Conservation (phyloP, 2,113 vertebrate genomes). For the Heliornis fulica region DNA sequence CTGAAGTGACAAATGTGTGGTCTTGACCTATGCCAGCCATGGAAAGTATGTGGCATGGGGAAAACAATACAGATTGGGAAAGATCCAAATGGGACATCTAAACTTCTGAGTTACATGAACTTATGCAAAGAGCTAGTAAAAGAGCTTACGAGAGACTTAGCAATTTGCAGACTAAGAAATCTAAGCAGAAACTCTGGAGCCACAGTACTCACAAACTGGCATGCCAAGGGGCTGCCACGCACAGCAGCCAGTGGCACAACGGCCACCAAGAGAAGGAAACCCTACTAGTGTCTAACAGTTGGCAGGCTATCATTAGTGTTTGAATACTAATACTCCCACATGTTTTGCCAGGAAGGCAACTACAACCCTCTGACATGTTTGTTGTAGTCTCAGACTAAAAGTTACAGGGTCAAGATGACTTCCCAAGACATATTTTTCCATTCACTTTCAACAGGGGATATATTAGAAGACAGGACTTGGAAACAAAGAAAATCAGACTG, state of each 20-base stretch:
- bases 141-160: not conserved
- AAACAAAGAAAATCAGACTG: not conserved
- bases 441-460: not conserved
- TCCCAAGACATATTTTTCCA: not conserved
- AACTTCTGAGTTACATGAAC: not conserved
- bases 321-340: not conserved
- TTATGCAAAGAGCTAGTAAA: rapidly evolving
- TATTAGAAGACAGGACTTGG: not conserved
- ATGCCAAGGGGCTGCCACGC: not conserved
- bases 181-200: not conserved
- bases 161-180: not conserved
- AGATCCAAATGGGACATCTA: not conserved
- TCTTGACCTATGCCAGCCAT: not conserved
- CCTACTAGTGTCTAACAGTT: not conserved
- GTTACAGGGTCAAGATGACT: not conserved
- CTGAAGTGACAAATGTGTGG: not conserved
- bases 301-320: not conserved
- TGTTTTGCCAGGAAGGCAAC: not conserved
- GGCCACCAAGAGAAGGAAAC: not conserved
- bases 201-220: not conserved
- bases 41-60: not conserved
- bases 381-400: not conserved
- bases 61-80: not conserved
- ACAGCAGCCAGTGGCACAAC: too few species aligned
- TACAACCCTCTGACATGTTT: not conserved